A percentile compares a stretch with the other conserved stretches of the same genome.
Evolutionary conservation across 2,888 invertebrate genomes (phyloP).

Genomic region (Apotomis capreana): DNA sequence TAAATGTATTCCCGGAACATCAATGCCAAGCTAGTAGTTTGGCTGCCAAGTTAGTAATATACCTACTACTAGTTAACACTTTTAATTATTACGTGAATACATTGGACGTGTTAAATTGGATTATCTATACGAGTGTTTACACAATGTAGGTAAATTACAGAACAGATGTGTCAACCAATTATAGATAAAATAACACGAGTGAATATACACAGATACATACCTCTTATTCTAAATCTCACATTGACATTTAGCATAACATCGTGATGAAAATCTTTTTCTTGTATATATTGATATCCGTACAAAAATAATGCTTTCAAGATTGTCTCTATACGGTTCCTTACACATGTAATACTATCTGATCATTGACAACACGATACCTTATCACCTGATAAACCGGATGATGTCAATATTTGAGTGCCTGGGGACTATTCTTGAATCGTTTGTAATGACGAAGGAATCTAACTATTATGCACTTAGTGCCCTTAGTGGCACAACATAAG

Average conservation of each 20-base stretch:
- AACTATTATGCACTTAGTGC: too few species aligned
- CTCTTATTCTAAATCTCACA: not conserved
- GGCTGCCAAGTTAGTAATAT: too few species aligned
- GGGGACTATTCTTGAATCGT: constrained; percentile 33
- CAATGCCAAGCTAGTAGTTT: too few species aligned
- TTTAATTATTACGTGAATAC: too few species aligned
- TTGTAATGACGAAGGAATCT: not conserved
- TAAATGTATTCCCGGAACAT: too few species aligned
- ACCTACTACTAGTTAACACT: too few species aligned
- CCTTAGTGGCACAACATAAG: too few species aligned
- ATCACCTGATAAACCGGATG: constrained; percentile 36
- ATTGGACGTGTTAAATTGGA: too few species aligned
- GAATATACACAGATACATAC: not conserved
- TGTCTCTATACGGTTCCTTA: constrained; percentile 33
- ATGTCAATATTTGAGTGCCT: constrained; percentile 36
- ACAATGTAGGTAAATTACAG: too few species aligned
- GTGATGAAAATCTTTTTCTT: not conserved
- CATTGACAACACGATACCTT: constrained; percentile 39
- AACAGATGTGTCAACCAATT: too few species aligned
- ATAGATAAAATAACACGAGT: too few species aligned
- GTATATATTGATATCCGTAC: constrained; percentile 31
- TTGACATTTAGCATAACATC: not conserved
- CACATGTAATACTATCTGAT: constrained; percentile 33
- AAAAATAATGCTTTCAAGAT: constrained; percentile 36
- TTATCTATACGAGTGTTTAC: too few species aligned